Percentiles rank a stretch among this genome's conserved stretches.
Evolutionary conservation across 2,888 invertebrate genomes (phyloP).

Genomic region (Timandra comae): DNA sequence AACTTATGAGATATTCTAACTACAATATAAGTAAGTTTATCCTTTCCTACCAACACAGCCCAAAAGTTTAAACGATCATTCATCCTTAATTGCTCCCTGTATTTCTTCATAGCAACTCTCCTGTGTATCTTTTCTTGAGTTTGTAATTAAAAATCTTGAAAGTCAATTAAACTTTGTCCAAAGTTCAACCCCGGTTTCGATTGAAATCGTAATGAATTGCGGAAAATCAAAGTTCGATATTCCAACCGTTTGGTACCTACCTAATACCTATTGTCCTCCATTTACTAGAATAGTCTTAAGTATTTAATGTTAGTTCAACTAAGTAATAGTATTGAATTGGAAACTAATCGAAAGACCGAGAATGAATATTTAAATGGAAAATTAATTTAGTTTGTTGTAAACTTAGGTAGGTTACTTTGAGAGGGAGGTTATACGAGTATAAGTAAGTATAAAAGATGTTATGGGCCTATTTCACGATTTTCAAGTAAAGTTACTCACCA

Average conservation of each 20-base stretch:
- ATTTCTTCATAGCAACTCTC: constrained; percentile 15
- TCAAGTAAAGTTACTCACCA: no score
- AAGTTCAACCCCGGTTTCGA: constrained; percentile 32
- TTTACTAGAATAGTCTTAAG: not conserved
- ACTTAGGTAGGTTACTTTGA: no score
- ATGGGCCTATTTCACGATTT: no score
- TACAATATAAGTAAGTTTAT: no score
- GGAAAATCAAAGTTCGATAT: constrained; percentile 47
- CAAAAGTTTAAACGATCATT: not conserved
- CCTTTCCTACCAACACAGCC: no score
- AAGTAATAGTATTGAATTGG: not conserved
- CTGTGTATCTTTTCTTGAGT: constrained; percentile 49
- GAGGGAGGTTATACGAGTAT: no score
- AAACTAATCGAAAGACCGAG: no score
- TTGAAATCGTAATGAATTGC: constrained; percentile 51
- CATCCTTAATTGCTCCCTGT: constrained; percentile 10
- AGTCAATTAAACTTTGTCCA: constrained; percentile 64
- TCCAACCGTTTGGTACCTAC: not conserved
- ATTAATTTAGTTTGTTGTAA: no score
- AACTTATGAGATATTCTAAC: no score
- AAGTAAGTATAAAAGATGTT: no score
- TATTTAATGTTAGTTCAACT: not conserved
- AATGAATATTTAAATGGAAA: no score
- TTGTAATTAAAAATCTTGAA: constrained; percentile 70
- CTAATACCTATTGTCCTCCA: not conserved